Conservation (phyloP, 2,888 invertebrate species). For the Aricia artaxerxes region DNA sequence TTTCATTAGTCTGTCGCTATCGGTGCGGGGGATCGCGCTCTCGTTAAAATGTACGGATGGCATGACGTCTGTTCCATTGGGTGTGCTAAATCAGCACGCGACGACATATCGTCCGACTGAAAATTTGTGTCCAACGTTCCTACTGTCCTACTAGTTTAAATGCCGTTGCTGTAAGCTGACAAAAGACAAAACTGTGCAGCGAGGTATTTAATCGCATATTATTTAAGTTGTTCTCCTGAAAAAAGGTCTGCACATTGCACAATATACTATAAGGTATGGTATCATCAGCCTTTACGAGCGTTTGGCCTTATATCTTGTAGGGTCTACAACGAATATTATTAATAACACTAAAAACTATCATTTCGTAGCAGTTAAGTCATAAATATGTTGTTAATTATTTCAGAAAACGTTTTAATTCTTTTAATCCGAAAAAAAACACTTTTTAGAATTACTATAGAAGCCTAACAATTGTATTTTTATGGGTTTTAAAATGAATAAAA, state of each 20-base stretch:
- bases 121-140: conserved; percentile 43
- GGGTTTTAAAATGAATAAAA: background rate
- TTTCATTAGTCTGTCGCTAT: conserved; percentile 78
- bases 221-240: no score
- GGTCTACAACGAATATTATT: background rate
- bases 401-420: no score
- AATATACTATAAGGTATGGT: no score
- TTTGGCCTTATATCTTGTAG: background rate
- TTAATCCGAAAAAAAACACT: no score
- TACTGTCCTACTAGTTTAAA: conserved; percentile 30
- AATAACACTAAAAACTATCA: background rate
- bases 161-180: conserved; percentile 31
- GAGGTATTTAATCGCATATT: background rate
- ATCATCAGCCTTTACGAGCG: background rate
- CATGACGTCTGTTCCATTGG: conserved; percentile 76
- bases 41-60: conserved; percentile 79
- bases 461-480: background rate
- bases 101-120: conserved; percentile 56
- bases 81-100: conserved; percentile 55
- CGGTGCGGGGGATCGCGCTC: conserved; percentile 73
- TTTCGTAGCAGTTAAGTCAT: background rate
- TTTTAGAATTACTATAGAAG: background rate
- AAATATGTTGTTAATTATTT: background rate
- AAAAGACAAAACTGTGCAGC: background rate
- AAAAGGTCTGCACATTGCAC: no score